phyloP scores from a whole-genome alignment of 2,113 vertebrate species.

The Rhombomys opimus region DNA sequence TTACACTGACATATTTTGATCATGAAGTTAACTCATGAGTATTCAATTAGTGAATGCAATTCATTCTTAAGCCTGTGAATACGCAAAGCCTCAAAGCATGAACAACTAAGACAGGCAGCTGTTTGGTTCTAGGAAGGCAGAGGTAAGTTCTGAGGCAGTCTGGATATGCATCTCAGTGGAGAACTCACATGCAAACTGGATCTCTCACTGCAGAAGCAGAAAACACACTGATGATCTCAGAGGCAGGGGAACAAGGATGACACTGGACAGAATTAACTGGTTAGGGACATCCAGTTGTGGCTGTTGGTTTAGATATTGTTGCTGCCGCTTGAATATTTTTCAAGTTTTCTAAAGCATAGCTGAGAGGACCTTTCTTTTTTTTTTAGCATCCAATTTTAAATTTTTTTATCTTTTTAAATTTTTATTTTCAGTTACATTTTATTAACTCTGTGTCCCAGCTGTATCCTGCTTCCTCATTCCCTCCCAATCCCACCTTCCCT shows the following conservation, averaged over 20 bases:
- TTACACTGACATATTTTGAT: conserved; percentile 54
- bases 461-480: too few species aligned
- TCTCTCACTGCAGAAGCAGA: neutral
- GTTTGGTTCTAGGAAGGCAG: neutral
- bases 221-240: neutral
- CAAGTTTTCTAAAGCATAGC: neutral
- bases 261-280: neutral
- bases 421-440: too few species aligned
- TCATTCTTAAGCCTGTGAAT: neutral
- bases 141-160: neutral
- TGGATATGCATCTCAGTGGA: neutral
- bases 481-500: too few species aligned
- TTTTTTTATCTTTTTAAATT: too few species aligned
- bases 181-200: neutral
- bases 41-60: conserved; percentile 35
- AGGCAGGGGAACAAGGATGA: neutral
- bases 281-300: too few species aligned
- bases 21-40: conserved; percentile 44
- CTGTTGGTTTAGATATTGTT: neutral
- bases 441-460: too few species aligned
- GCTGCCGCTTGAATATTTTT: neutral
- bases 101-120: neutral
- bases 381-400: too few species aligned
- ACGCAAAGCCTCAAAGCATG: neutral
- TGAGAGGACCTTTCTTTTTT: neutral